Evolutionary conservation across 1,140 invertebrate genomes (phyloP).

Genomic region (Steinernema feltiae): DNA sequence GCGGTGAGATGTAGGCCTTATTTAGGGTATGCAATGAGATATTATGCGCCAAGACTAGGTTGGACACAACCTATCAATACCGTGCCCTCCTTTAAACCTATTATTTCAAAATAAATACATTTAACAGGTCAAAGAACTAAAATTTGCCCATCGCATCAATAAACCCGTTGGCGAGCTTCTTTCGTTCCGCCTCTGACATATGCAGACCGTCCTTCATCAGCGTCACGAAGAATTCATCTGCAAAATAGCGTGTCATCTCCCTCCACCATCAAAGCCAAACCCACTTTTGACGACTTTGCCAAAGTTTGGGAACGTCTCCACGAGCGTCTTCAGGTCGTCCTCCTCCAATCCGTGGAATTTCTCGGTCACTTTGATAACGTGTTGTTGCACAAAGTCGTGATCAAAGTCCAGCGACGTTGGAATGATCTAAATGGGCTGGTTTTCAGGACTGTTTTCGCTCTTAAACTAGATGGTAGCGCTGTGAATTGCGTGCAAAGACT

Average conservation of each 20-base stretch:
- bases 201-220: constrained; percentile 4
- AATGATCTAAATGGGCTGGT: background rate
- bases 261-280: background rate
- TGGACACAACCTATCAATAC: too few species aligned
- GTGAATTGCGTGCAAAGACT: background rate
- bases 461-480: background rate
- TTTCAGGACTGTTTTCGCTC: too few species aligned
- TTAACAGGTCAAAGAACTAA: background rate
- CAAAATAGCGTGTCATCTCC: background rate
- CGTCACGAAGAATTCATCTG: background rate
- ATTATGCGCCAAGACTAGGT: too few species aligned
- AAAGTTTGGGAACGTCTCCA: background rate
- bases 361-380: background rate
- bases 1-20: too few species aligned
- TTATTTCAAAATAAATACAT: background rate
- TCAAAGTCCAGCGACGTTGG: background rate
- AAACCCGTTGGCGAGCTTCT: background rate
- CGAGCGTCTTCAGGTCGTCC: background rate
- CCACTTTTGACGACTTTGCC: background rate
- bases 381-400: background rate
- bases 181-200: background rate
- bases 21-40: too few species aligned
- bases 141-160: background rate
- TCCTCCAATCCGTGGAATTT: background rate
- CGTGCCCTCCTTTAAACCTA: too few species aligned